phyloP scores from a whole-genome alignment of 2,888 invertebrate genomes.

The Eupelmus urozonus region DNA sequence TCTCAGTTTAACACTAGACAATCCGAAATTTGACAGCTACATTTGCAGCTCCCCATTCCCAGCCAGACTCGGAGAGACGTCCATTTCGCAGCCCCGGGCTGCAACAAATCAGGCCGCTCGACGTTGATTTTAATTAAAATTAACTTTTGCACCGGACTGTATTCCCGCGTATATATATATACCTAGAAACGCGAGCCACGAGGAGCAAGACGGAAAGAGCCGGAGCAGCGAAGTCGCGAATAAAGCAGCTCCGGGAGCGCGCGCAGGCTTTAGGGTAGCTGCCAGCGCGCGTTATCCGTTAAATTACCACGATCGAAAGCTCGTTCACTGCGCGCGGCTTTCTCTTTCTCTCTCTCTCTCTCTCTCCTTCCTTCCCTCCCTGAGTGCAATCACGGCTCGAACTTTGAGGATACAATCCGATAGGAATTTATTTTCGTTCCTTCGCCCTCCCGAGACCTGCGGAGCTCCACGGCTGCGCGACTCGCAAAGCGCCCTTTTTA shows the following conservation, averaged over 20 bases:
- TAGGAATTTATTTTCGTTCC: constrained; percentile 57
- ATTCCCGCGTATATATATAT: neutral
- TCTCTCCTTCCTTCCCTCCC: constrained; percentile 18
- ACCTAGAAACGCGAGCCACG: neutral
- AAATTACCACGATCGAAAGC: constrained; percentile 59
- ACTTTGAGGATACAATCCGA: constrained; percentile 59
- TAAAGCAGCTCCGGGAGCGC: no score
- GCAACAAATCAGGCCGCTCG: neutral
- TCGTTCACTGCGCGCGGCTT: constrained; percentile 28
- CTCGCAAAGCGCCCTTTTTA: no score
- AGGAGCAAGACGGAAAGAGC: neutral
- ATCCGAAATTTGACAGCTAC: no score
- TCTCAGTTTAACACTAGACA: no score
- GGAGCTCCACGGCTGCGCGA: no score
- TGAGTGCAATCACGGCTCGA: constrained; percentile 53
- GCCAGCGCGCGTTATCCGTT: constrained; percentile 49
- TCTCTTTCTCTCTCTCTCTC: neutral
- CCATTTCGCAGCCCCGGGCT: no score
- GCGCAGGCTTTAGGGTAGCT: neutral
- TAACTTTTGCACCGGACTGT: constrained; percentile 22
- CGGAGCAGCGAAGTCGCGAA: constrained; percentile 18
- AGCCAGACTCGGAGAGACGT: no score
- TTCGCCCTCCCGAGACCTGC: no score
- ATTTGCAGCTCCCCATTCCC: no score
- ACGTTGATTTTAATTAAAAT: constrained; percentile 17